Base-by-base conservation (phyloP, 2,888 invertebrate genomes). In the Apocheima hispidaria region DNA sequence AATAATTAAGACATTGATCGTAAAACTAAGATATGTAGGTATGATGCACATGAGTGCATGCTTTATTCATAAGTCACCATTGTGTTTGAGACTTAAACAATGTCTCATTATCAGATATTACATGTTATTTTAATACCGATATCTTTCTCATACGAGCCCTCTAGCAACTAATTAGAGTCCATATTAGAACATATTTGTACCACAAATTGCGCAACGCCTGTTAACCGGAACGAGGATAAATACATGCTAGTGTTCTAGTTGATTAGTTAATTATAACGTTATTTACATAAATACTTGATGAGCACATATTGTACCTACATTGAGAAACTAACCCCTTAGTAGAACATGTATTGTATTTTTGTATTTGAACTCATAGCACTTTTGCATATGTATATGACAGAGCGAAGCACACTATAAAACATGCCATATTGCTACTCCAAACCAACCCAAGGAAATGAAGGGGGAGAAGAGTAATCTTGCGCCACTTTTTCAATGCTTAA, bases 71-170 rank as follows among this genome's bases (percentile, higher is more conserved):
- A 58, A 69, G 58, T 54, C 50, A 41, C 57, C 66, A 66, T 69
- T 71, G 69, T 71, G 65, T 56, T n/a, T 41, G 43, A 54, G 41
- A 60, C 53, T 65, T 57, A 62, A 65, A 68, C 66, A 68, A 68
- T 66, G 68, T 70, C 63, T 70, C 64, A 66, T 68, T 67, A 67
- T 68, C 65, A 63, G 60, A 63, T 55, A 58, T 63, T 53, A 55
- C 44, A 63, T 55, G 55, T 63, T 53, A 55, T 49, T 55, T 52
- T n/a, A 57, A 36, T 49, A 55, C 33, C 50, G 56, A 51, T 65
- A 67, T 58, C 59, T 59, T 67, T 50, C 61, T 62, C 57, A 61
- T 38, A 41, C 53, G 60, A 59, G 49, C 30, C 23, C 54, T 60
- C 36, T 28, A 40, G 33, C 58, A 44, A 30, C 49, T 60, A 62